Base-by-base conservation (phyloP, 1,140 invertebrate species). In the Drosophila arawakana region DNA sequence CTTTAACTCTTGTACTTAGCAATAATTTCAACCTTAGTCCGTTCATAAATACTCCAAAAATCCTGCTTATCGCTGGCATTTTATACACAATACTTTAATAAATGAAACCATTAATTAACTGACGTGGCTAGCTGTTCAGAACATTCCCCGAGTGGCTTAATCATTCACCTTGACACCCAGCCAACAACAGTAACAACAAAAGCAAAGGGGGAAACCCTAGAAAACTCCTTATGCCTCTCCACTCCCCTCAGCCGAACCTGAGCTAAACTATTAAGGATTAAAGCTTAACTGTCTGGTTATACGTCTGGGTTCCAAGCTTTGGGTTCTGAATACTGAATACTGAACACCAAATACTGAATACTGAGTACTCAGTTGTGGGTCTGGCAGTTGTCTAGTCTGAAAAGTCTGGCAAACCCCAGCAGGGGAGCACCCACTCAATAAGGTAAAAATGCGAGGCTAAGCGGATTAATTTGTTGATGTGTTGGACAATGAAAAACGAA, bases 401-500 rank as follows among this genome's bases (percentile, higher is more conserved):
- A 30, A 18, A 21, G 46, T 47, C 46, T 18, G 9, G 52, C 30
- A 21, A 43, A 61, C 63, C 80, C 79, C 84, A 44, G 47, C 49
- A 80, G 83, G 65, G 83, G 61, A 69, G 63, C 58, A 44, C 52
- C 39, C 52, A 75, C 52, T 65, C 71, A 54, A 46, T 60, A 35
- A 55, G 68, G 69, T 66, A 70, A 70, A 78, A 76, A 78, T 74
- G 84, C 80, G 41, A 77, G 39, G 58, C 69, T 83, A 88, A 88
- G 80, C 73, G 83, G 83, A 89, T 88, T 89, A 83, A 78, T 83
- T 88, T 69, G 67, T 73, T 88, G 80, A 88, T 80, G 82, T 88
- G 79, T 81, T 88, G 73, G 49, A 83, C 80, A 69, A 82, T 71
- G 39, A 60, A 63, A 60, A 59, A 73, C 25, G 25, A 30, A 25